phyloP scores from a whole-genome alignment of 2,797 vertebrate species.

The Prionace glauca region DNA sequence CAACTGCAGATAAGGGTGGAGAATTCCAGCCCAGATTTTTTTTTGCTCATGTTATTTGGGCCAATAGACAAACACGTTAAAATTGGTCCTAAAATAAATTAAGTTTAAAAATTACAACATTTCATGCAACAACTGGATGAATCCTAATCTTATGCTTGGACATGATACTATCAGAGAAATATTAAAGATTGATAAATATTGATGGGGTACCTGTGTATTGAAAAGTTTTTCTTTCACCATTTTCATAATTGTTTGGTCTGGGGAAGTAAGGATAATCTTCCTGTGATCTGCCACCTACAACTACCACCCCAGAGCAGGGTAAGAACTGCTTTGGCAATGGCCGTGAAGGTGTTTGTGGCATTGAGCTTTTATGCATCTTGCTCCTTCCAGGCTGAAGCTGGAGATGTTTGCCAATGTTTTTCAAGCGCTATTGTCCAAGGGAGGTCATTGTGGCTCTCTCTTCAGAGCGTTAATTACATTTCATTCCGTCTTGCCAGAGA shows the following conservation, averaged over 20 bases:
- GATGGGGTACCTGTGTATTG: neutral
- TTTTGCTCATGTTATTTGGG: neutral
- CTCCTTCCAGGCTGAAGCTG: too few relatives aligned
- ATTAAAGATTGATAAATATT: neutral
- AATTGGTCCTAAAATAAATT: neutral
- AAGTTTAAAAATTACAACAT: neutral
- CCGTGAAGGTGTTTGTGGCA: too few relatives aligned
- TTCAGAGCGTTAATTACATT: too few relatives aligned
- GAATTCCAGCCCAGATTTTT: neutral
- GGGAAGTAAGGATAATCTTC: neutral
- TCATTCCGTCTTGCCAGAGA: too few relatives aligned
- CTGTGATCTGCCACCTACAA: neutral
- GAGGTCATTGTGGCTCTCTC: too few relatives aligned
- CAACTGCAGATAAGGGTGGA: too few relatives aligned
- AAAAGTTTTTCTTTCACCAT: neutral
- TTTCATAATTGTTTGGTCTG: neutral
- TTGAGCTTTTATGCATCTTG: too few relatives aligned
- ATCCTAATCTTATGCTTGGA: neutral
- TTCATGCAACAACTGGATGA: neutral
- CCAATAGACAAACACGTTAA: neutral
- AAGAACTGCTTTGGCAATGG: too few relatives aligned
- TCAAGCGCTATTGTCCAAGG: too few relatives aligned
- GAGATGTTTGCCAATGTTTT: too few relatives aligned
- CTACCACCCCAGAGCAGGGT: too few relatives aligned
- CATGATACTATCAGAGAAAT: neutral